Conservation (phyloP, 2,888 invertebrate genomes). For the Apamea monoglypha region DNA sequence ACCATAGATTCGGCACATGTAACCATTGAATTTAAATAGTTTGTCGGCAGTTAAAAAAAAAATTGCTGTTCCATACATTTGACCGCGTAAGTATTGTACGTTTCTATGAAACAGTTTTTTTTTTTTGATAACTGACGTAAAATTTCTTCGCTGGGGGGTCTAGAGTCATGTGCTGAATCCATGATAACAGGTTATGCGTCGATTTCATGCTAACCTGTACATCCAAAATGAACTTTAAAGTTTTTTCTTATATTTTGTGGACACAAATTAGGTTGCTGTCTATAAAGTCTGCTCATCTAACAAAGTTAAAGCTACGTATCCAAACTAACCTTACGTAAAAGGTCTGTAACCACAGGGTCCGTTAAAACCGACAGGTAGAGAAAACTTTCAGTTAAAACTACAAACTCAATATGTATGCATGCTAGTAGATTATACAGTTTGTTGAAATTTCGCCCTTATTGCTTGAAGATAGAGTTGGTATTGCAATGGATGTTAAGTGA, state of each 20-base stretch:
- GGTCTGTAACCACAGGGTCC: conserved; percentile 36
- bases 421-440: background rate
- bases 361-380: conserved; percentile 39
- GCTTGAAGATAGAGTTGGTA: background rate
- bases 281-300: background rate
- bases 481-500: background rate
- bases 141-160: no score
- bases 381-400: conserved; percentile 49
- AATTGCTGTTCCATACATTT: no score
- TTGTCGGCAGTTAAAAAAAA: no score
- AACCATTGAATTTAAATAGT: no score
- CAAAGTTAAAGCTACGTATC: background rate
- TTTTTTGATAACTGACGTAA: no score
- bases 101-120: no score
- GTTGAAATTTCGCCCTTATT: conserved; percentile 9
- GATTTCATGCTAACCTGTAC: no score
- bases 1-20: no score
- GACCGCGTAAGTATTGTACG: no score
- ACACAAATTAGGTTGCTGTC: background rate
- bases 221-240: background rate
- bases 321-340: conserved; percentile 17
- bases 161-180: no score
- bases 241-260: background rate
- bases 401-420: background rate
- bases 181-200: no score